Evolutionary conservation across 2,113 vertebrate genomes (phyloP).

Genomic region (Garra rufa): DNA sequence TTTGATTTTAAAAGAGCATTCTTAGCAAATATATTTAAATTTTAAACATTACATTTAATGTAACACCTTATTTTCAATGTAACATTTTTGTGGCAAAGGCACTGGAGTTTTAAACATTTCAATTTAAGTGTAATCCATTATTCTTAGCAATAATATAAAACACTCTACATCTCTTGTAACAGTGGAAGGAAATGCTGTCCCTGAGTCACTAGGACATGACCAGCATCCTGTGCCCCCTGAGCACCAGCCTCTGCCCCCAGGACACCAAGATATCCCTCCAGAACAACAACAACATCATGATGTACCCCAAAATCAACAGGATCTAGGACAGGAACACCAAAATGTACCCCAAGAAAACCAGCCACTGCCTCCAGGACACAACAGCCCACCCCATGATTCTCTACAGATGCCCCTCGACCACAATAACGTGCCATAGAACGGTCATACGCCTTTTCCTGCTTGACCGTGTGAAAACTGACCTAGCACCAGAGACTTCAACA

Average conservation of each 20-base stretch:
- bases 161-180: constrained; percentile 20
- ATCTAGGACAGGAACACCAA: constrained; percentile 61
- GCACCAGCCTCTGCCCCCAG: constrained; percentile 57
- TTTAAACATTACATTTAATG: not conserved
- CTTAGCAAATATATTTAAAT: not conserved
- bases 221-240: constrained; percentile 54
- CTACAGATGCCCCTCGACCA: constrained; percentile 24
- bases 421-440: constrained; percentile 31
- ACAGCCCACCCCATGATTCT: constrained; percentile 57
- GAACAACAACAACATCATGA: constrained; percentile 52
- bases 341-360: constrained; percentile 68
- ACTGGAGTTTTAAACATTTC: not conserved
- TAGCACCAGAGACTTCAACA: constrained; percentile 60
- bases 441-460: not conserved
- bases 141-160: not conserved
- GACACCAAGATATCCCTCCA: constrained; percentile 50
- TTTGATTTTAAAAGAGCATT: not conserved
- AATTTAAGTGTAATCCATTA: not conserved
- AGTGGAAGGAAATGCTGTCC: constrained; percentile 72
- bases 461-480: constrained; percentile 40
- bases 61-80: not conserved
- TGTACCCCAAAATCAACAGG: constrained; percentile 51
- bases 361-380: constrained; percentile 61
- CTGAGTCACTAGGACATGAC: constrained; percentile 55
- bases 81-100: not conserved